A percentile compares a stretch with the other conserved stretches of the same genome.
Conservation (phyloP, 2,797 vertebrate species). For the Syncerus caffer region DNA sequence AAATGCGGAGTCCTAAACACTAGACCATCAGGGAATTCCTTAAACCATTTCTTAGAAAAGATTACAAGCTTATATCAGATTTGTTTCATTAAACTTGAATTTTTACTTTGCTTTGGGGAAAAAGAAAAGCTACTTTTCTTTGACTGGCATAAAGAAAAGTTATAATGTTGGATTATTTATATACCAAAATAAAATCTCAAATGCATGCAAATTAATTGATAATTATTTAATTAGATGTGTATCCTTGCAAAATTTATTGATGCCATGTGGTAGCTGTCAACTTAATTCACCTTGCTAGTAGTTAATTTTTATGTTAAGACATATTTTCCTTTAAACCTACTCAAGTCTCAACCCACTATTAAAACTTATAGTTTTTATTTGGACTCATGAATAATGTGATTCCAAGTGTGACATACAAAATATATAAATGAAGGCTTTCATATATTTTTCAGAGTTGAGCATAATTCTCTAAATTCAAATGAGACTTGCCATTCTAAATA, state of each 20-base stretch:
- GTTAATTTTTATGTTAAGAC: conserved; percentile 29
- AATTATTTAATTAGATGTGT: neutral
- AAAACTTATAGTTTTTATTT: conserved; percentile 33
- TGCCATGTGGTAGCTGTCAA: neutral
- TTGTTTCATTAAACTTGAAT: neutral
- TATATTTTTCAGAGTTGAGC: neutral
- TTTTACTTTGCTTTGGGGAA: conserved; percentile 18
- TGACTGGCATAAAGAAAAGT: neutral
- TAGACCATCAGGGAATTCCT: neutral
- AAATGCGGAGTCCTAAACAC: neutral
- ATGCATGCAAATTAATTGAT: neutral
- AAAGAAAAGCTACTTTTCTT: conserved; percentile 16
- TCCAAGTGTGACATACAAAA: conserved; percentile 6
- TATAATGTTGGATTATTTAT: neutral
- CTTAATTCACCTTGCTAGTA: conserved; percentile 15
- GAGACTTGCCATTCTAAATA: neutral
- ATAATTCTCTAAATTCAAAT: conserved; percentile 35
- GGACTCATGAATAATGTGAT: neutral
- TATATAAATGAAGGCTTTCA: neutral
- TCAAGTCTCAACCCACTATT: neutral
- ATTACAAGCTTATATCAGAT: neutral
- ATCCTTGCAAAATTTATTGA: neutral
- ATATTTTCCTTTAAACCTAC: neutral
- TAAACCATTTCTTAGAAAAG: neutral
- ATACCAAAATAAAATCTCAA: neutral